Percentiles rank a stretch among this genome's conserved stretches.
These are phyloP conservation scores for Heterocephalus glaber DNA, from an alignment of 2,113 vertebrate genomes.

Conservation along the genomic window DNA sequence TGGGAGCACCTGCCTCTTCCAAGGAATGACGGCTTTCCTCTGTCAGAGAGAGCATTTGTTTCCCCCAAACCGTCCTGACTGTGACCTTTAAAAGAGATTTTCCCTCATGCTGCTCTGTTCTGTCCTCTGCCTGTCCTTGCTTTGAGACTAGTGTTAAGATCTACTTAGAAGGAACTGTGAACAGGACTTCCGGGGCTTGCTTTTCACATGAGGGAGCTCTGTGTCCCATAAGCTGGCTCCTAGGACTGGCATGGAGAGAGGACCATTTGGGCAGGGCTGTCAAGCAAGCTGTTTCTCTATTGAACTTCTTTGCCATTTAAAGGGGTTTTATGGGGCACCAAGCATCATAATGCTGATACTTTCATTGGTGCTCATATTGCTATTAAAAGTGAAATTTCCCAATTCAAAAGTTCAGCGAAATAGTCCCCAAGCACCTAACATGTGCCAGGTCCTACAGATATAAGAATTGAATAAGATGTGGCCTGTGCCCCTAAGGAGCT, in stretches of 20 bases:
- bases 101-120: background rate
- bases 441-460: background rate
- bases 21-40: background rate
- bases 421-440: background rate
- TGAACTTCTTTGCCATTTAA: background rate
- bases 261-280: background rate
- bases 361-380: background rate
- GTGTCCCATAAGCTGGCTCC: background rate
- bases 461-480: background rate
- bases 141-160: conserved; percentile 4
- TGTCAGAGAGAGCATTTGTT: background rate
- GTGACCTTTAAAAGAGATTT: background rate
- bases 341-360: background rate
- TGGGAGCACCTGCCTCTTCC: background rate
- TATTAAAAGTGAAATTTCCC: conserved; percentile 12
- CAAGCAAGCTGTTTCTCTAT: background rate
- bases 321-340: background rate
- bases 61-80: background rate
- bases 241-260: background rate
- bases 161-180: background rate
- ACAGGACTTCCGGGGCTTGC: background rate
- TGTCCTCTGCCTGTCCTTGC: background rate
- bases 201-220: background rate
- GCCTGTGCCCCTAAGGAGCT: background rate
- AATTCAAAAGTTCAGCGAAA: background rate